phyloP scores from a whole-genome alignment of 2,113 vertebrate species.

The Mirounga angustirostris region DNA sequence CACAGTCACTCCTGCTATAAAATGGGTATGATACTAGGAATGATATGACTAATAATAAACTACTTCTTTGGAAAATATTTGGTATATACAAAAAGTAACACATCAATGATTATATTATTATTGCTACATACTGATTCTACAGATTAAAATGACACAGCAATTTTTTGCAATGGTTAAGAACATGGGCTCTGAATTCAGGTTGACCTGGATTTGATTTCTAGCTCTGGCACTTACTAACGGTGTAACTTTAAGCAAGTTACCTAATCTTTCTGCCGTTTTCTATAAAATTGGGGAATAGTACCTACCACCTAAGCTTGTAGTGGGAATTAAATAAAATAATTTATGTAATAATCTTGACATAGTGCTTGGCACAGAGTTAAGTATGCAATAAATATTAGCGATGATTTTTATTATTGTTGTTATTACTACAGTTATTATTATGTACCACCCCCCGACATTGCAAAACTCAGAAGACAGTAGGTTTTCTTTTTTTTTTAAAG shows the following conservation, averaged over 20 bases:
- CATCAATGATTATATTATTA: background rate
- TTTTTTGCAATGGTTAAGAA: conserved; percentile 10
- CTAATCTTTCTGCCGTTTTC: conserved; percentile 39
- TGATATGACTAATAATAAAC: conserved; percentile 35
- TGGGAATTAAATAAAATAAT: conserved; percentile 52
- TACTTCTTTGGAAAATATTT: conserved; percentile 5
- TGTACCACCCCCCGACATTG: background rate
- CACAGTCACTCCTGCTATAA: conserved; percentile 14
- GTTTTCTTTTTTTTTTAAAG: background rate
- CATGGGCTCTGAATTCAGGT: background rate
- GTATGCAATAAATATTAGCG: background rate
- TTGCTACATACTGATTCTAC: background rate
- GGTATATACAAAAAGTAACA: conserved; percentile 44
- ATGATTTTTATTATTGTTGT: background rate
- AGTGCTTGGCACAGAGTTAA: conserved; percentile 5
- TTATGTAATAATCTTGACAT: background rate
- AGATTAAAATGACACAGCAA: conserved; percentile 16
- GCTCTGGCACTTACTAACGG: background rate
- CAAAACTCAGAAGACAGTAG: background rate
- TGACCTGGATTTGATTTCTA: conserved; percentile 3
- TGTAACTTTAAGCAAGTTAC: background rate
- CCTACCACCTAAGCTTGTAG: background rate
- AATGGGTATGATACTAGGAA: background rate
- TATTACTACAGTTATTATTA: background rate
- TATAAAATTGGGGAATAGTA: conserved; percentile 42